A percentile compares a stretch with the other conserved stretches of the same genome.
Evolutionary conservation across 2,113 vertebrate species (phyloP).

Genomic region (Psilopsiagon aurifrons): DNA sequence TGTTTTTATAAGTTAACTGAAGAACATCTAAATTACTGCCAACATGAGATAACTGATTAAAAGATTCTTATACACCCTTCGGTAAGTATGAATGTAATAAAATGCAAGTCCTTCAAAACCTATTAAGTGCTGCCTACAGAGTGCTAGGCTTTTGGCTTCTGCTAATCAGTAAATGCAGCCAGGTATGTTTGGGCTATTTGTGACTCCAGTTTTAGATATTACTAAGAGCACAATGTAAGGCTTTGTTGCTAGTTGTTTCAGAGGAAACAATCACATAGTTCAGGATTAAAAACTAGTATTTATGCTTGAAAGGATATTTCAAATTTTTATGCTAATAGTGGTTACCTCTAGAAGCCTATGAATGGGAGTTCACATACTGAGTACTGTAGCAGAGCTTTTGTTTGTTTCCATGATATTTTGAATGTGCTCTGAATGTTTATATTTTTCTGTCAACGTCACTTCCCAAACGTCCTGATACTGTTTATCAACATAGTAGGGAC

Average conservation of each 20-base stretch:
- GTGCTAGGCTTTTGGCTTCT: not conserved
- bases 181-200: not conserved
- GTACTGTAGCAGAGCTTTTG: not conserved
- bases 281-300: not conserved
- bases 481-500: not conserved
- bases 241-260: slow-evolving; percentile 12
- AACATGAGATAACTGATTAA: not conserved
- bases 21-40: not conserved
- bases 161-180: not conserved
- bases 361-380: not conserved
- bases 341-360: not conserved
- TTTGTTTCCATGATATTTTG: not conserved
- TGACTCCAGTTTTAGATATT: not conserved
- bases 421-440: not conserved
- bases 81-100: not conserved
- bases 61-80: not conserved
- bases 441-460: not conserved
- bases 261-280: not conserved
- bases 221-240: not conserved
- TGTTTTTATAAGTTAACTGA: not conserved
- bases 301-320: not conserved
- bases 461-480: not conserved
- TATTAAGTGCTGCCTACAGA: not conserved
- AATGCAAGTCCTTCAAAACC: not conserved
- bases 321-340: not conserved